Base-by-base conservation (phyloP, 2,113 vertebrate genomes). In the Dicrurus megarhynchus region DNA sequence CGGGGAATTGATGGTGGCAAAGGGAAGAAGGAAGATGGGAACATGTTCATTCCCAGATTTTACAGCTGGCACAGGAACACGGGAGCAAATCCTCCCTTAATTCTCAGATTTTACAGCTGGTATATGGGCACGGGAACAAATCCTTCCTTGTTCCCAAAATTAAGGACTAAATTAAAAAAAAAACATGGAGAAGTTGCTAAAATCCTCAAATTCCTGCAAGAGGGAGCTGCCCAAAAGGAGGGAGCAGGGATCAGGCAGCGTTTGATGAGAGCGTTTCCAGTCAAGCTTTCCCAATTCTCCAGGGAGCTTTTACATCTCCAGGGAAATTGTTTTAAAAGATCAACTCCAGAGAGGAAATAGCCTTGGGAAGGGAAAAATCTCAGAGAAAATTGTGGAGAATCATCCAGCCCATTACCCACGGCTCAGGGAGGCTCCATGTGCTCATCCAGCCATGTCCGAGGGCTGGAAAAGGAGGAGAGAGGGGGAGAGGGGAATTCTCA, bases 1-100 rank as follows among this genome's bases (percentile, higher is more conserved):
- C 24, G 2, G 10, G 37, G 35, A n/a, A 71, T 0, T 13, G 39
- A 70, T 46, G 56, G 35, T 60, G 44, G 18, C 13, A 35, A 44
- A 59, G 52, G 6, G 2, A 28, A 32, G n/a, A 42, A 26, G n/a
- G 55, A 37, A 33, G 49, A 57, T 5, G 47, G 44, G n/a, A 60
- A 68, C 0, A 0, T 24, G 33, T 44, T 73, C 4, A 3, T n/a
- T 53, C 28, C 39, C n/a, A 59, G 56, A n/a, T 57, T 61, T 39
- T 6, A 37, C 35, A 37, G 57, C 35, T 18, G 57, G 35, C 1
- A 13, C 53, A 33, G 53, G 53, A 55, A 13, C 18, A 55, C 7
- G 2, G 52, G 30, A 11, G 30, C 3, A 6, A 47, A 47, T 23
- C 55, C 33, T 32, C 30, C 20, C 37, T 37, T 52, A 2, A 1